Base-by-base conservation (phyloP, 2,797 vertebrate species). In the Australoheros facetus region DNA sequence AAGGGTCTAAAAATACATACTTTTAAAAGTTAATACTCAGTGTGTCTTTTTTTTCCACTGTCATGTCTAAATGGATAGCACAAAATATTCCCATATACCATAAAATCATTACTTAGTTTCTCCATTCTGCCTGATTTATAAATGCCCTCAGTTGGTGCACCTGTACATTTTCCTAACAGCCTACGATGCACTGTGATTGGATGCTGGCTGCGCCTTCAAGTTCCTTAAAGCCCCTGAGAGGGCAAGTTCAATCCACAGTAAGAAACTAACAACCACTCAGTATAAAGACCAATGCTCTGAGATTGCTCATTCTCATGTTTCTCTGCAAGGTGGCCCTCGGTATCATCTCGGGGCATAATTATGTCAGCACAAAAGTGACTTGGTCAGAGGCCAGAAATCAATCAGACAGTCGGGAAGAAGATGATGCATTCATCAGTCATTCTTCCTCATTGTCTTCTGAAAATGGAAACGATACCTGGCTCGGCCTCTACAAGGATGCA, bases 321-420 rank as follows among this genome's bases (percentile, higher is more conserved):
- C 4, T 90, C 56, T 32, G 73, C 7, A 1, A 16, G 12, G 23
- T 54, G 56, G n/a, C n/a, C 21, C 16, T 81, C 45, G 75, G 77
- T 56, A 28, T 1, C 34, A 1, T 6, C 16, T 74, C 62, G 56
- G 45, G 66, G 19, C 0, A 0, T 0, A 12, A 59, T 75, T 45
- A n/a, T 32, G 7, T 89, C 3, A 0, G 0, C 0, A 0, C 1
- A 1, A 0, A 0, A 14, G 26, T 1, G 57, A 80, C 48, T 17
- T 91, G 88, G 89, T 26, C 19, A 53, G 7, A 81, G 0, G 83
- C 91, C 28, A 82, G 28, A 30, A 30, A 30, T 30, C 71, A 60
- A 42, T 78, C 23, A 23, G 10, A 9, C 58, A 76, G 1, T 21
- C 0, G 2, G 4, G 1, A 21, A 8, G 80, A 87, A 75, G 1